Conservation (phyloP, 2,113 vertebrate genomes). For the Ophiodon elongatus region DNA sequence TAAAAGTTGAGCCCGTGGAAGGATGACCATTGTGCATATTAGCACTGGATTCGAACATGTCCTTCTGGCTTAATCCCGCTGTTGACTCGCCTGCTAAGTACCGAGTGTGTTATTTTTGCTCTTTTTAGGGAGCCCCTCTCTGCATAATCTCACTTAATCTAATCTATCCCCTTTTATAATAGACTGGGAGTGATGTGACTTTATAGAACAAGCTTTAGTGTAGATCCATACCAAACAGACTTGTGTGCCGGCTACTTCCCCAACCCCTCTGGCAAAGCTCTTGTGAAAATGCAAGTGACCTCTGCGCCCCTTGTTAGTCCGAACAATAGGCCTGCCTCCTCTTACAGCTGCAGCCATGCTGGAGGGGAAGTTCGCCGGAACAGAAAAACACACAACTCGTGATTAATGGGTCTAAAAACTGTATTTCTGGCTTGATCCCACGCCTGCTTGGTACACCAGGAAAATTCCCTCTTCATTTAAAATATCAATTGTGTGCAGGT, state of each 20-base stretch:
- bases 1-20: conserved; percentile 50
- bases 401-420: conserved; percentile 64
- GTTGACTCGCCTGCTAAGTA: conserved; percentile 79
- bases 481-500: conserved; percentile 17
- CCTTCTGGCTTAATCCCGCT: conserved; percentile 76
- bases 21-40: conserved; percentile 71
- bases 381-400: conserved; percentile 66
- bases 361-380: conserved; percentile 68
- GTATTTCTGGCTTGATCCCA: conserved; percentile 40
- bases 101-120: conserved; percentile 80
- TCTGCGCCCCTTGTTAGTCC: conserved; percentile 73
- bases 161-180: conserved; percentile 81
- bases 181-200: conserved; percentile 77
- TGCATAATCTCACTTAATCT: conserved; percentile 85
- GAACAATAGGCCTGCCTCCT: conserved; percentile 75
- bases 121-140: conserved; percentile 81
- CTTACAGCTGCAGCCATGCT: conserved; percentile 72
- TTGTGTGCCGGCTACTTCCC: conserved; percentile 62
- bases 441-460: conserved; percentile 8
- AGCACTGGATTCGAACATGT: conserved; percentile 75
- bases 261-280: conserved; percentile 75
- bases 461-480: conserved; percentile 36
- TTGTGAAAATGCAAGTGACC: conserved; percentile 81
- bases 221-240: conserved; percentile 78
- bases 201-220: conserved; percentile 78